Conservation (phyloP, 2,888 invertebrate species). For the Tipula confusa region DNA sequence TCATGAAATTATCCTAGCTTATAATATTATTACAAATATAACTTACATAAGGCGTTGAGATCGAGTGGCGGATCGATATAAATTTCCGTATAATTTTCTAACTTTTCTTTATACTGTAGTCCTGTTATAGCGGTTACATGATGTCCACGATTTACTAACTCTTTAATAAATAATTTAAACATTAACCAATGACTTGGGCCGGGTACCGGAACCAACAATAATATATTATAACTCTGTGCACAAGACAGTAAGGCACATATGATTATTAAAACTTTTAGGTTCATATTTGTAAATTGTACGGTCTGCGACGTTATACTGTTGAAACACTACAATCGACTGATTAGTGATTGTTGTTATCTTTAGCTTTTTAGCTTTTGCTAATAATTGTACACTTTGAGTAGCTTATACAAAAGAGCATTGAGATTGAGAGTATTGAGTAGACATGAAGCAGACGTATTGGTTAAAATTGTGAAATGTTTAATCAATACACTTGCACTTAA, state of each 20-base stretch:
- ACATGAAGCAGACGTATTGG: too few relatives aligned
- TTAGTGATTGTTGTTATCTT: not conserved
- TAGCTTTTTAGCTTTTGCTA: too few relatives aligned
- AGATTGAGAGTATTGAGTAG: too few relatives aligned
- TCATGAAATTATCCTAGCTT: too few relatives aligned
- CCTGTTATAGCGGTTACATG: conserved; percentile 48
- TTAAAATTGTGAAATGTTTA: too few relatives aligned
- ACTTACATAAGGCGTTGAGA: conserved; percentile 46
- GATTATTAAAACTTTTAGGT: not conserved
- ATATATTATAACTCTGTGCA: conserved; percentile 40
- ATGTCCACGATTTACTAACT: conserved; percentile 48
- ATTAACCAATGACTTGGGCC: conserved; percentile 50
- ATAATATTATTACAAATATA: too few relatives aligned
- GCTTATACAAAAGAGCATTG: too few relatives aligned
- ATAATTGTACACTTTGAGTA: too few relatives aligned
- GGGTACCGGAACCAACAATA: conserved; percentile 49
- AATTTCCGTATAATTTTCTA: conserved; percentile 49
- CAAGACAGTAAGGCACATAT: not conserved
- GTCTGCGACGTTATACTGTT: not conserved
- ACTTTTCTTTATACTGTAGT: conserved; percentile 42
- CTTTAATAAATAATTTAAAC: conserved; percentile 47
- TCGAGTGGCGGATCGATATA: conserved; percentile 46
- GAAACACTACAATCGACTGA: not conserved
- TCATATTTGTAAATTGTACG: not conserved
- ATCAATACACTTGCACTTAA: too few relatives aligned